Conservation (phyloP, 1,140 invertebrate genomes). For the Drosophila kanapiae region DNA sequence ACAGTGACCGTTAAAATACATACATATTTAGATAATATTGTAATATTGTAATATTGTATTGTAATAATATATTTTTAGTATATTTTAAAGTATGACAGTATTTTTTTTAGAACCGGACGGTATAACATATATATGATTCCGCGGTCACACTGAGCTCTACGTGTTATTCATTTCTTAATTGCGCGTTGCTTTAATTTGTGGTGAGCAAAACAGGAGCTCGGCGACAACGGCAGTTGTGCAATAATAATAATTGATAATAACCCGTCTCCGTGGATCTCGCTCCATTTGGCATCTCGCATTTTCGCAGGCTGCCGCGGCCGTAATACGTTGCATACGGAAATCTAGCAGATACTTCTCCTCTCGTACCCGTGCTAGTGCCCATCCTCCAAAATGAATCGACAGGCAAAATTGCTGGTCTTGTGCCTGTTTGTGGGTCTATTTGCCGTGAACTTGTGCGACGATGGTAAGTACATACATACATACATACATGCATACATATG, state of each 20-base stretch:
- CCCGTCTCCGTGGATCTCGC: slow-evolving; percentile 7
- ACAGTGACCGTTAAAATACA: too few relatives aligned
- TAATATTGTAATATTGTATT: too few relatives aligned
- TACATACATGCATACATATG: background rate
- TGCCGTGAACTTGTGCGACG: slow-evolving; percentile 52
- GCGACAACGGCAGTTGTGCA: slow-evolving; percentile 43
- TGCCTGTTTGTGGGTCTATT: slow-evolving; percentile 73
- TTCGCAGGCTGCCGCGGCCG: slow-evolving; percentile 25
- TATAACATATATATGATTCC: background rate
- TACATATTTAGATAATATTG: too few relatives aligned
- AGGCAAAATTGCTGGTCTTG: slow-evolving; percentile 68
- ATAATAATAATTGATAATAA: slow-evolving; percentile 39
- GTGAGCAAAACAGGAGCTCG: slow-evolving; percentile 41
- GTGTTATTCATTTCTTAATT: slow-evolving; percentile 75
- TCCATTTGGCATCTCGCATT: slow-evolving; percentile 3
- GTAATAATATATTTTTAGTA: background rate
- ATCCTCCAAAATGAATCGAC: slow-evolving; percentile 60
- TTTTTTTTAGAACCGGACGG: background rate
- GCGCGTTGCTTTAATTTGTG: slow-evolving; percentile 69
- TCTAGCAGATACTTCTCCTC: slow-evolving; percentile 30
- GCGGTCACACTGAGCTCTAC: slow-evolving; percentile 15
- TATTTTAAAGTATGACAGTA: background rate
- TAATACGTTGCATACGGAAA: slow-evolving; percentile 26
- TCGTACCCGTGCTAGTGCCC: slow-evolving; percentile 11
- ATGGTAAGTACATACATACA: slow-evolving; percentile 52